Conservation (phyloP, 2,113 vertebrate genomes). For the Tor tambroides region DNA sequence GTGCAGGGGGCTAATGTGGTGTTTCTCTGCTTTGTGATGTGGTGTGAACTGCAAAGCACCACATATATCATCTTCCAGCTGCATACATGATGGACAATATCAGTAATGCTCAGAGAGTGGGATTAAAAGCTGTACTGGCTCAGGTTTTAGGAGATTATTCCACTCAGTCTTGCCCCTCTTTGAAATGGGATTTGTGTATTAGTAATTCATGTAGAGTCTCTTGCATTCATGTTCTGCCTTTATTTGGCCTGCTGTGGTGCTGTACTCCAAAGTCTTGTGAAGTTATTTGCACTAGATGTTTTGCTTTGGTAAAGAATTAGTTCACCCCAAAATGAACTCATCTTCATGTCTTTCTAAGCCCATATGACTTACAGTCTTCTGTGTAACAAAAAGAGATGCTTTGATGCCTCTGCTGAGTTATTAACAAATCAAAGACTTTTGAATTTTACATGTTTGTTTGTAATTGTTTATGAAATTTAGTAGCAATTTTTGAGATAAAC, state of each 20-base stretch:
- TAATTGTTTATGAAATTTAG: neutral
- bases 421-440: neutral
- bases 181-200: conserved; percentile 49
- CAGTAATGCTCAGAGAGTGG: conserved; percentile 38
- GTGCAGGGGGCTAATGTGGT: neutral
- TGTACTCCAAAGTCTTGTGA: neutral
- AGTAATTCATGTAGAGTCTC: conserved; percentile 50
- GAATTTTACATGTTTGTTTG: neutral
- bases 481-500: neutral
- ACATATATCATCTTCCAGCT: conserved; percentile 36
- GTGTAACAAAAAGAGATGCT: neutral
- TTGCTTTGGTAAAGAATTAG: conserved; percentile 15
- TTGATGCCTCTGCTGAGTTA: neutral
- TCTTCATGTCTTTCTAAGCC: neutral
- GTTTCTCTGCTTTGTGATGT: conserved; percentile 1
- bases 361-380: neutral
- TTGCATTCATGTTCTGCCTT: conserved; percentile 32
- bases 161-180: conserved; percentile 42
- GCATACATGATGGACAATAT: conserved; percentile 35
- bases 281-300: conserved; percentile 26
- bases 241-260: conserved; percentile 30
- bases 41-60: conserved; percentile 27
- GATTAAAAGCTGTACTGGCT: conserved; percentile 54
- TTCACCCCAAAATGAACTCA: neutral
- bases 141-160: conserved; percentile 56